A percentile compares a stretch with the other conserved stretches of the same genome.
Evolutionary conservation across 2,888 invertebrate species (phyloP).

Genomic region (Caenorhabditis uteleia): DNA sequence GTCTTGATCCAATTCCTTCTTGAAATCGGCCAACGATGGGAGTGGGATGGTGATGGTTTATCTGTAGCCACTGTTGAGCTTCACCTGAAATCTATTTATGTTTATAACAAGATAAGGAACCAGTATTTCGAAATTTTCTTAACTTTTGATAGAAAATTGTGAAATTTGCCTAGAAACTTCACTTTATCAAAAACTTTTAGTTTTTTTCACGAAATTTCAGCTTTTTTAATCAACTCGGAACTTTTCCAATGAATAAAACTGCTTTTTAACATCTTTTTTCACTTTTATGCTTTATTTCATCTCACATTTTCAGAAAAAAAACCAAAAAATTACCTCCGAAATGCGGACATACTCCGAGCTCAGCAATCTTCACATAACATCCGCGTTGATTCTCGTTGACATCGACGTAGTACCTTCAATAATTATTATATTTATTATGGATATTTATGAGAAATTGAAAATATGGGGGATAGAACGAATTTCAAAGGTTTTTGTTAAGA

Average conservation of each 20-base stretch:
- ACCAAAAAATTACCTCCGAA: slow-evolving; percentile 82
- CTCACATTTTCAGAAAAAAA: background rate
- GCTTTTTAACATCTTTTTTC: no score
- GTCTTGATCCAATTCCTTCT: slow-evolving; percentile 45
- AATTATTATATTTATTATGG: background rate
- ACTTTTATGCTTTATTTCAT: no score
- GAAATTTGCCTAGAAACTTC: background rate
- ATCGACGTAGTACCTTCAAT: slow-evolving; percentile 89
- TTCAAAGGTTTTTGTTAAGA: background rate
- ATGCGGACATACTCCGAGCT: slow-evolving; percentile 99
- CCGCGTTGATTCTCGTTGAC: slow-evolving; percentile 98
- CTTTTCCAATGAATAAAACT: no score
- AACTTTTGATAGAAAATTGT: background rate
- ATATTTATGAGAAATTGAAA: background rate
- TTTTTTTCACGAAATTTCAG: no score
- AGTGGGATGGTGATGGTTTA: slow-evolving; percentile 61
- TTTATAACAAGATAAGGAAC: background rate
- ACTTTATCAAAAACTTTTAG: no score
- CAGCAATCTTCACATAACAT: slow-evolving; percentile 97
- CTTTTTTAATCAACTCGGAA: no score
- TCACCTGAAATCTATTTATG: slow-evolving; percentile 48
- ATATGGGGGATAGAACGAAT: no score
- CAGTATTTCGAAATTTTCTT: background rate
- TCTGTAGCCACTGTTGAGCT: slow-evolving; percentile 53
- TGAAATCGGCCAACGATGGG: slow-evolving; percentile 53